Evolutionary conservation across 2,113 vertebrate species (phyloP), one percentile per base, ranked within the genome.

Genomic region (Ancistrus triradiatus): DNA sequence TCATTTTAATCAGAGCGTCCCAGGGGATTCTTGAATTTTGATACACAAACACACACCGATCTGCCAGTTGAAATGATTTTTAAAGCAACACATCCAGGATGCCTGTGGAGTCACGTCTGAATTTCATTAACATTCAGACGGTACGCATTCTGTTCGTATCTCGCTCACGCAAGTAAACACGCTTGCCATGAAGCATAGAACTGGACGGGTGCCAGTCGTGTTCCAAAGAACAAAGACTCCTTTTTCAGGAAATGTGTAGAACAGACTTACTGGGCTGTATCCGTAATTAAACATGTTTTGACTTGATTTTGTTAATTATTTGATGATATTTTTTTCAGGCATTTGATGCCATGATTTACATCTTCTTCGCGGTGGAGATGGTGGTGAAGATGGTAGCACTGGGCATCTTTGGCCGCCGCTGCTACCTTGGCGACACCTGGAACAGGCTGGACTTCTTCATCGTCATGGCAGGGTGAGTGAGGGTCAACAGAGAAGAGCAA

Each of bases 391-490:
- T 98, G 93, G 86, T 98, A 56, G 95, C 95, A 46, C 75, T 98
- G 78, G 95, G 95, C n/a, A 96, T 98, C 71, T 95, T 98, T 24
- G 95, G 95, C 14, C 92, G 87, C 28, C 93, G 92, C 60, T 92
- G 92, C 83, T 98, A 98, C 82, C 91, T 98, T 5, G 95, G 95
- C 21, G 95, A 98, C 81, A 98, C 95, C 0, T 98, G 95, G 95
- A 98, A 98, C 78, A 87, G 95, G 2, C 83, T 98, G 85, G 95
- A 98, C 65, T 97, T 98, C 87, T 98, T 98, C 68, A 98, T 98
- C 37, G 95, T 98, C 66, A 95, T 98, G 93, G 93, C 95, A 21
- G 95, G 95, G 62, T 70, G 28, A 66, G 67, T 58, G 37, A 21
- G 13, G 37, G 38, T 1, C 7, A 31, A 31, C n/a, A n/a, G n/a